Evolutionary conservation across 1,140 invertebrate genomes (phyloP).

Genomic region (Bilobella aurantiaca): DNA sequence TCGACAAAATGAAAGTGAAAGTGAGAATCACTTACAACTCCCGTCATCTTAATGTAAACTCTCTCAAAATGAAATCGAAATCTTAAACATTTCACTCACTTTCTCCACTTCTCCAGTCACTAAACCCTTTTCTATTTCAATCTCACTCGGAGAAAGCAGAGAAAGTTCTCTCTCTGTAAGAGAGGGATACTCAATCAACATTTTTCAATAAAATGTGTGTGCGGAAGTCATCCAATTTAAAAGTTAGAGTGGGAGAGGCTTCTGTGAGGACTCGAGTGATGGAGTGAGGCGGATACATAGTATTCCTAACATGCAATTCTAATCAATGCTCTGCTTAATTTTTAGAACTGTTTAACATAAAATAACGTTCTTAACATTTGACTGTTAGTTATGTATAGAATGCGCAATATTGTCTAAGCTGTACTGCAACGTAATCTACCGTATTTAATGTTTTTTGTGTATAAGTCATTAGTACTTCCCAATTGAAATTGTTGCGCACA

Average conservation of each 20-base stretch:
- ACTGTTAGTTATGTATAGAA: too few species aligned
- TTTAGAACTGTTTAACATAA: too few species aligned
- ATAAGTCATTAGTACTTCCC: too few species aligned
- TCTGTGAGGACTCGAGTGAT: too few species aligned
- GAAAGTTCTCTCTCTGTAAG: too few species aligned
- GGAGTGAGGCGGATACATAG: background rate
- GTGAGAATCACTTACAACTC: background rate
- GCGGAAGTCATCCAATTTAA: constrained; percentile 1
- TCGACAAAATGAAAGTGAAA: background rate
- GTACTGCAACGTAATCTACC: too few species aligned
- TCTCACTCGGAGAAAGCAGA: background rate
- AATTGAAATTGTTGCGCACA: too few species aligned
- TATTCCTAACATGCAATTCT: background rate
- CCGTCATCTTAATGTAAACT: constrained; percentile 10
- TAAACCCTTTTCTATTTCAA: too few species aligned
- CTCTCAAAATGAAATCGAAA: background rate
- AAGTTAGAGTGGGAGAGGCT: background rate
- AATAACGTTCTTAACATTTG: too few species aligned
- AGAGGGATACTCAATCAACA: constrained; percentile 3
- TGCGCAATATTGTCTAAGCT: too few species aligned
- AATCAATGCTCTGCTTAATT: too few species aligned
- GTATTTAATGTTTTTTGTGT: too few species aligned
- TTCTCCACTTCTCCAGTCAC: constrained; percentile 9
- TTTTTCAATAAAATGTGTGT: background rate
- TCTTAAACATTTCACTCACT: background rate